phyloP scores from a whole-genome alignment of 2,888 invertebrate genomes.

The Tyria jacobaeae region DNA sequence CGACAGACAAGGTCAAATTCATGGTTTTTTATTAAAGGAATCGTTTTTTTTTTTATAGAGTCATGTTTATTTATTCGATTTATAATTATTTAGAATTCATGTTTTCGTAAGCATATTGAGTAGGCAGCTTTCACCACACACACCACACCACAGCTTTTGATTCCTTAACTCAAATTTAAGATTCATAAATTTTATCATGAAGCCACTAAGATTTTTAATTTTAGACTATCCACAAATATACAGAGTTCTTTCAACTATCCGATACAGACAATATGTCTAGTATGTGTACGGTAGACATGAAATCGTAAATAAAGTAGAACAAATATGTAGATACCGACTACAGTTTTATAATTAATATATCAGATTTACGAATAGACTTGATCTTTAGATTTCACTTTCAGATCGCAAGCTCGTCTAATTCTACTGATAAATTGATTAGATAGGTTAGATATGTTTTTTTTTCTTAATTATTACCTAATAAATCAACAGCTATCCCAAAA shows the following conservation, averaged over 20 bases:
- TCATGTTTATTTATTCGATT: constrained; percentile 32
- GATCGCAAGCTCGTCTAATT: too few species aligned
- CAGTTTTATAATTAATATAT: too few species aligned
- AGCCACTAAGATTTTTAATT: constrained; percentile 2
- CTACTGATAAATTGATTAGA: too few species aligned
- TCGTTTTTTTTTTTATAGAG: constrained; percentile 3
- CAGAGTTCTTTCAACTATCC: background rate
- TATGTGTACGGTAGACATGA: too few species aligned
- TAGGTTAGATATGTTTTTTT: too few species aligned
- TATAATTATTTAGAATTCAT: constrained; percentile 27
- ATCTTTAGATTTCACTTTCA: too few species aligned
- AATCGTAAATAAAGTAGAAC: too few species aligned
- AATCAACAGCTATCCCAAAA: too few species aligned
- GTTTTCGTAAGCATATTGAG: constrained; percentile 23
- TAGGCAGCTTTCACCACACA: constrained; percentile 41
- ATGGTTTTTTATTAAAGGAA: constrained; percentile 22
- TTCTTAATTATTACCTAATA: too few species aligned
- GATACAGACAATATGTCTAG: background rate
- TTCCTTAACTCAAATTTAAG: constrained; percentile 17
- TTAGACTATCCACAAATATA: background rate
- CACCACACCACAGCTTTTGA: constrained; percentile 5
- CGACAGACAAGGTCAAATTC: constrained; percentile 30
- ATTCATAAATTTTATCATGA: constrained; percentile 13
- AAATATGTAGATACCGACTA: too few species aligned
- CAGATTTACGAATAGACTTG: too few species aligned